Evolutionary conservation across 1,140 invertebrate genomes (phyloP).

Genomic region (Drosophila repleta): DNA sequence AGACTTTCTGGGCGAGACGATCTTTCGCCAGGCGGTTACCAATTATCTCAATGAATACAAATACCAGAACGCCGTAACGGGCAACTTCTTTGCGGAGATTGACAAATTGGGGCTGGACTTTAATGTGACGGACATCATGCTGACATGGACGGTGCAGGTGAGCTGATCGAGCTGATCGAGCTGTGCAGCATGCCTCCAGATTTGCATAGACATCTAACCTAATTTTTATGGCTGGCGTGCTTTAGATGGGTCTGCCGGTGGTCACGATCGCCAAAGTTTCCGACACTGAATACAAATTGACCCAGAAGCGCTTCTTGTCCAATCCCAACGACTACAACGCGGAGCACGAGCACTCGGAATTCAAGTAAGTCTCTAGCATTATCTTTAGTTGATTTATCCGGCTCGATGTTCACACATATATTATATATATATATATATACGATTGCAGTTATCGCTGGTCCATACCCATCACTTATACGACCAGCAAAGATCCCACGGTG

Average conservation of each 20-base stretch:
- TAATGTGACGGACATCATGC: slow-evolving; percentile 90
- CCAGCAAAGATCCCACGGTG: slow-evolving; percentile 83
- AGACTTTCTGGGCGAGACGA: slow-evolving; percentile 90
- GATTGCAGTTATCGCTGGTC: slow-evolving; percentile 91
- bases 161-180: background rate
- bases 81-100: slow-evolving; percentile 90
- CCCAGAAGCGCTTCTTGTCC: slow-evolving; percentile 90
- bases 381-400: slow-evolving; percentile 10
- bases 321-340: slow-evolving; percentile 86
- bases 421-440: slow-evolving; percentile 40
- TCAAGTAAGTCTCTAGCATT: slow-evolving; percentile 84
- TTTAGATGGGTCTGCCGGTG: slow-evolving; percentile 95
- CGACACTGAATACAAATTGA: slow-evolving; percentile 87
- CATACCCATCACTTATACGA: slow-evolving; percentile 91
- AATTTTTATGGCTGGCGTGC: slow-evolving; percentile 13
- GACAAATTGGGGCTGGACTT: slow-evolving; percentile 80
- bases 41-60: slow-evolving; percentile 90
- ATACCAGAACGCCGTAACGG: slow-evolving; percentile 91
- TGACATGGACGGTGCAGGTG: slow-evolving; percentile 91
- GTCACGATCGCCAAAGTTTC: slow-evolving; percentile 86
- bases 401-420: slow-evolving; percentile 59
- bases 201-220: slow-evolving; percentile 38
- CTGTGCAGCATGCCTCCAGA: background rate
- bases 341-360: slow-evolving; percentile 85
- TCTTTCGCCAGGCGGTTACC: slow-evolving; percentile 90